phyloP scores from a whole-genome alignment of 2,888 invertebrate genomes.

The Stenolophus ochropezus region DNA sequence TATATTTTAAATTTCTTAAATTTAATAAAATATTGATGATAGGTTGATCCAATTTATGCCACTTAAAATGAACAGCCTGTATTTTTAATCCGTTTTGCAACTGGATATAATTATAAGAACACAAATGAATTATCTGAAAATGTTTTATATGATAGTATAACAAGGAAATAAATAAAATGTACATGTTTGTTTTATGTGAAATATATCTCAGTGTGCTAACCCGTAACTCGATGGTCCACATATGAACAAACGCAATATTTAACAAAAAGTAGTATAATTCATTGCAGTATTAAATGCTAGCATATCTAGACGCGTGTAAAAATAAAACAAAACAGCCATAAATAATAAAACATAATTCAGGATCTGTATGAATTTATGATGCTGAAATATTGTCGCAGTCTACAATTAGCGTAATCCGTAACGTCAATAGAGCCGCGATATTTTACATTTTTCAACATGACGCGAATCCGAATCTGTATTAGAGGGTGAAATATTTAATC shows the following conservation, averaged over 20 bases:
- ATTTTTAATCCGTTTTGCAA: too few species aligned
- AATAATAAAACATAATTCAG: constrained; percentile 54
- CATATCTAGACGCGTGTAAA: constrained; percentile 4
- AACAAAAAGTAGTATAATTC: constrained; percentile 32
- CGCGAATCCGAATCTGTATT: constrained; percentile 27
- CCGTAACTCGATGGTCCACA: too few species aligned
- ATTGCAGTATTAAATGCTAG: constrained; percentile 18
- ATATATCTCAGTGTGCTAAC: neutral
- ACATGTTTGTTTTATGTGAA: too few species aligned
- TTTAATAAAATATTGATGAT: too few species aligned
- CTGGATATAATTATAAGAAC: too few species aligned
- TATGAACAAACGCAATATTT: neutral
- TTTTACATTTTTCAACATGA: constrained; percentile 42
- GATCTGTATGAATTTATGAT: constrained; percentile 51
- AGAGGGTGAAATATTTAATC: constrained; percentile 45
- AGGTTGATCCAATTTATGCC: too few species aligned
- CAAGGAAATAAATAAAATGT: too few species aligned
- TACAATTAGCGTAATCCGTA: constrained; percentile 55
- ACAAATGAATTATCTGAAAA: too few species aligned
- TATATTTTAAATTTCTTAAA: too few species aligned
- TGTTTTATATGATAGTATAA: too few species aligned
- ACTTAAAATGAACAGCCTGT: too few species aligned
- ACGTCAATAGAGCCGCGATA: constrained; percentile 46
- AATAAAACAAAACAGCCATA: constrained; percentile 44
- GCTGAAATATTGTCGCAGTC: constrained; percentile 56